Conservation (phyloP, 2,888 invertebrate genomes). For the Serrognathus titanus region DNA sequence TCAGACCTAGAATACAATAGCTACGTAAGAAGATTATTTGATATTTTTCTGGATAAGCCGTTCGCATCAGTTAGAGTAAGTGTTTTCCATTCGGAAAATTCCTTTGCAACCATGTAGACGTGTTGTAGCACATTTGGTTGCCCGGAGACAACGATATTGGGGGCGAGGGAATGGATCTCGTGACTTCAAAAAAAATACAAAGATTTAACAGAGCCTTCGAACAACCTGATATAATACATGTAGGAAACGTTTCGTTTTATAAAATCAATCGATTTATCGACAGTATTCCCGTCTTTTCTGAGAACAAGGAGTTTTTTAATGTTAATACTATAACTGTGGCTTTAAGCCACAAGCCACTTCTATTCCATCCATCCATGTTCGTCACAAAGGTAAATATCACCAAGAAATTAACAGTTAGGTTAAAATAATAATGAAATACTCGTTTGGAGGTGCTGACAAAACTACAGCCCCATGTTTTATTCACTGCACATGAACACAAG, state of each 20-base stretch:
- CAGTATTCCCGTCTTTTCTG: constrained; percentile 56
- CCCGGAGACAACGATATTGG: constrained; percentile 98
- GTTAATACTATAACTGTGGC: constrained; percentile 59
- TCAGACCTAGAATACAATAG: constrained; percentile 63
- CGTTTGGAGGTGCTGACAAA: constrained; percentile 64
- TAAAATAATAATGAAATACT: too few relatives aligned
- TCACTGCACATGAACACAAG: constrained; percentile 67
- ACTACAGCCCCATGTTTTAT: constrained; percentile 65
- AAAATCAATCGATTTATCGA: constrained; percentile 71
- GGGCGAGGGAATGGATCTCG: constrained; percentile 75
- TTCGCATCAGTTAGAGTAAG: constrained; percentile 1
- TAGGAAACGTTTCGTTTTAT: constrained; percentile 64
- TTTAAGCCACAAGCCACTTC: constrained; percentile 71
- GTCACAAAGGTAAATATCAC: constrained; percentile 50
- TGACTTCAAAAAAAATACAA: constrained; percentile 64
- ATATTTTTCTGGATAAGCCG: constrained; percentile 55
- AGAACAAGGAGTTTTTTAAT: constrained; percentile 45
- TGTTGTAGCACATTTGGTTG: constrained; percentile 72
- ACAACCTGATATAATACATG: constrained; percentile 62
- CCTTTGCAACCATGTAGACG: neutral
- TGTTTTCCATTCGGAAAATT: constrained; percentile 4
- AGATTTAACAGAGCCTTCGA: constrained; percentile 74
- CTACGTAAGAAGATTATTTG: constrained; percentile 71
- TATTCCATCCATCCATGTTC: constrained; percentile 53
- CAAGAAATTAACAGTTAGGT: neutral